Base-by-base conservation (phyloP, 2,888 invertebrate species). In the Antheraea yamamai region DNA sequence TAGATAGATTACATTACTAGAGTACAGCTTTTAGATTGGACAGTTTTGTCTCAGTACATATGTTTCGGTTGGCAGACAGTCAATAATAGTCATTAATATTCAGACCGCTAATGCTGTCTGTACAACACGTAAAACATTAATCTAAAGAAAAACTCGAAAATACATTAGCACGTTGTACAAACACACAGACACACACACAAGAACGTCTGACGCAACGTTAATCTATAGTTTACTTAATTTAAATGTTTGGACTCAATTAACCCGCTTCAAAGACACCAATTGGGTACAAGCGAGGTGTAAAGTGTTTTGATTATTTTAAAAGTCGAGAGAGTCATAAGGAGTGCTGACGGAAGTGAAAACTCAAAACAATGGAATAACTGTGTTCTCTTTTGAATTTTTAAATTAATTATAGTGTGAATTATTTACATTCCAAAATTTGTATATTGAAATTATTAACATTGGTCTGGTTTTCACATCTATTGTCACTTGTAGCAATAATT, bases 211-310 rank as follows among this genome's bases (percentile, higher is more conserved):
- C 87, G 89, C 86, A 88, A 88, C 82, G 84, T 79, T 83, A 81
- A 83, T 82, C 80, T 74, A 14, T 78, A 79, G 77, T 82, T 86
- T 85, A 81, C 81, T 81, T 79, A 75, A 78, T 76, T 88, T 85
- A 77, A 76, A 76, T 90, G 85, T 91, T 90, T 91, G 88, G 78
- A 77, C 80, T 77, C 89, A 87, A 89, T 89, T 89, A 91, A 88
- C 90, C 88, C 85, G 87, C 81, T 88, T 89, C 87, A 88, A 85
- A 89, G 88, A 89, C 87, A 88, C 89, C 85, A 86, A 86, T 88
- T 87, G 79, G 75, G 85, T 85, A 87, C 82, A 81, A 75, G 75
- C 78, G 76, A 0, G 10, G 68, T 8, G n/a, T 61, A 23, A 23
- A 61, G 23, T 61, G 61, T 10, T 61, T n/a, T n/a, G 7, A 12